Evolutionary conservation across 2,888 invertebrate species (phyloP), one percentile per base, ranked within the genome.

Genomic region (Drosophila tripunctata): DNA sequence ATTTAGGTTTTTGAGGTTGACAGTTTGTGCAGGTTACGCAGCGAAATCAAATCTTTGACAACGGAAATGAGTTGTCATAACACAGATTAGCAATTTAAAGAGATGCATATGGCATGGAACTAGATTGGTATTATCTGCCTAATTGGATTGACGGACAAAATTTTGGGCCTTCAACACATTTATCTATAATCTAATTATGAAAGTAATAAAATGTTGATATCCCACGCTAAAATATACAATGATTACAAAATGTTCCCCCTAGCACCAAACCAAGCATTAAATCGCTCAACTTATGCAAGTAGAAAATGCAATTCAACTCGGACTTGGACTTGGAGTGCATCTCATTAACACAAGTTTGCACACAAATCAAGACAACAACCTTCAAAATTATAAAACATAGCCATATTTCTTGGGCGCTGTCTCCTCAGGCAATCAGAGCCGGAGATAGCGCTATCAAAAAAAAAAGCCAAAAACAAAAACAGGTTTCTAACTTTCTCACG

Each of bases 401-500:
- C 64, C 78, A 62, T 40, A 61, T 56, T 57, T 56, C 36, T 50
- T 17, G 47, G 54, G 19, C 31, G 21, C 21, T 22, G 30, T 51
- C 27, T 40, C 17, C 17, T 14, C 36, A 0, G 24, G 14, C 17
- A 17, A 22, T 2, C 52, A 4, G 2, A 38, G 50, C 31, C 31
- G 40, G 17, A 43, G 24, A 35, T 1, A 4, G 57, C 56, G 70
- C 50, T 51, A 38, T 7, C 36, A 43, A 4, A n/a, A n/a, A n/a
- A n/a, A n/a, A n/a, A n/a, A n/a, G n/a, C n/a, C n/a, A n/a, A n/a
- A n/a, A n/a, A n/a, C n/a, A n/a, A n/a, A 67, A 88, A 88, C 88
- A 38, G 88, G 88, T 89, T 89, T 69, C 62, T 24, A 33, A 76
- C 85, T 87, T 88, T 88, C 88, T 88, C 89, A 89, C 89, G 88